Conservation (phyloP, 2,888 invertebrate species). For the Drosophila niveifrons region DNA sequence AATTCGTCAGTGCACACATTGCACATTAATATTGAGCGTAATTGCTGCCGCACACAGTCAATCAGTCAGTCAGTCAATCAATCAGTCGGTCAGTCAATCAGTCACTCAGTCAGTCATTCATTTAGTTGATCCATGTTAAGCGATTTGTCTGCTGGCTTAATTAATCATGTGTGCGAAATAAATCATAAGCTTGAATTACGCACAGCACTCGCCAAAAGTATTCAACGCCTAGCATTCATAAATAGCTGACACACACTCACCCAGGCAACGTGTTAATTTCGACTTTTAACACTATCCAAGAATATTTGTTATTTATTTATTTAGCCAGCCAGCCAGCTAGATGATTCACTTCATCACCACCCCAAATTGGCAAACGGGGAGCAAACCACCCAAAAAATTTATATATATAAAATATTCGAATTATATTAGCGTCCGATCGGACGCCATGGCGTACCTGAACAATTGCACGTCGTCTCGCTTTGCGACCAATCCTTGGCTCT, state of each 20-base stretch:
- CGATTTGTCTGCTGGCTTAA: slow-evolving; percentile 50
- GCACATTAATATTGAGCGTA: slow-evolving; percentile 64
- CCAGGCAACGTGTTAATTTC: slow-evolving; percentile 56
- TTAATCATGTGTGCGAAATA: slow-evolving; percentile 55
- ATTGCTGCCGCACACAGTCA: slow-evolving; percentile 41
- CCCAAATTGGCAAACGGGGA: neutral
- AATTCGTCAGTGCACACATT: slow-evolving; percentile 56
- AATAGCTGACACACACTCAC: slow-evolving; percentile 13
- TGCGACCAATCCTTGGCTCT: slow-evolving; percentile 50
- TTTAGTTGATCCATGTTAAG: slow-evolving; percentile 2
- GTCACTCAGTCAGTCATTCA: slow-evolving; percentile 34
- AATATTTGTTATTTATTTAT: slow-evolving; percentile 42
- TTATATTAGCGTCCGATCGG: neutral
- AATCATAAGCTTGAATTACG: slow-evolving; percentile 52
- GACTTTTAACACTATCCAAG: slow-evolving; percentile 35
- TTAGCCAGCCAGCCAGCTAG: slow-evolving; percentile 31
- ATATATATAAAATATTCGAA: neutral
- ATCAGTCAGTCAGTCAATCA: slow-evolving; percentile 21
- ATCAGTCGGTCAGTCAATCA: slow-evolving; percentile 22
- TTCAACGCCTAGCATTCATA: slow-evolving; percentile 10
- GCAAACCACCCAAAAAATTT: neutral
- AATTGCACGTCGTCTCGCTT: slow-evolving; percentile 65
- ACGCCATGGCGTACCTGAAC: slow-evolving; percentile 64
- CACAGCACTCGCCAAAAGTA: neutral
- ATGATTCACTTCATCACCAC: slow-evolving; percentile 49